Conservation (phyloP, 2,888 invertebrate genomes). For the Encarsia formosa region DNA sequence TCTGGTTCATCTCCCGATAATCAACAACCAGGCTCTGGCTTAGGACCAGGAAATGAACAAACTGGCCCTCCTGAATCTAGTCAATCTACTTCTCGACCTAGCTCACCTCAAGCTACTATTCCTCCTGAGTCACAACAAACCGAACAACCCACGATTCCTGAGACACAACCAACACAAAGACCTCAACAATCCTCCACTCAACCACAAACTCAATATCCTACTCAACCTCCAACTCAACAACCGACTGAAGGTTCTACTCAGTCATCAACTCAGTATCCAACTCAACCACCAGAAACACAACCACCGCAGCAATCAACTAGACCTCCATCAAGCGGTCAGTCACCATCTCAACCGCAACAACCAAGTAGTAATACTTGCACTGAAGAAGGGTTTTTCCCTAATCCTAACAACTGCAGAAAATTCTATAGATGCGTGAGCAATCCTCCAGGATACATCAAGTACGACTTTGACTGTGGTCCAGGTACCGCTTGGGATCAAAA, state of each 20-base stretch:
- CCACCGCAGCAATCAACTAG: neutral
- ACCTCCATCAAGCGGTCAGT: neutral
- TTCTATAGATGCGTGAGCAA: slow-evolving; percentile 69
- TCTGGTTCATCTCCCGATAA: slow-evolving; percentile 1
- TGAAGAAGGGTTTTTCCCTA: slow-evolving; percentile 69
- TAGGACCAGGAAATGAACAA: neutral
- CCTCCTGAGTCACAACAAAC: neutral
- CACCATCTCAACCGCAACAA: slow-evolving; percentile 2
- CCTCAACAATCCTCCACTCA: neutral
- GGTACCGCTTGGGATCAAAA: slow-evolving; percentile 75
- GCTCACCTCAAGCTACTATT: neutral
- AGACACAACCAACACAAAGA: neutral
- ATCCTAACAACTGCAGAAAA: slow-evolving; percentile 66
- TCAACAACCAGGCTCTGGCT: slow-evolving; percentile 6
- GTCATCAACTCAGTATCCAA: neutral
- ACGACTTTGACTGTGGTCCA: slow-evolving; percentile 69
- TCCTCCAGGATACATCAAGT: slow-evolving; percentile 58
- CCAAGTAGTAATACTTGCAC: slow-evolving; percentile 48
- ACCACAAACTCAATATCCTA: neutral
- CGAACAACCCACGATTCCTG: neutral
- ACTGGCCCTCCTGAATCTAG: slow-evolving; percentile 13
- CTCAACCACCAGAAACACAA: neutral
- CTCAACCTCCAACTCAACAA: neutral
- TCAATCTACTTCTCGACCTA: slow-evolving; percentile 7
- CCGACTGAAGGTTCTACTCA: neutral